Base-by-base conservation (phyloP, 2,797 vertebrate species). In the Lophius americanus region DNA sequence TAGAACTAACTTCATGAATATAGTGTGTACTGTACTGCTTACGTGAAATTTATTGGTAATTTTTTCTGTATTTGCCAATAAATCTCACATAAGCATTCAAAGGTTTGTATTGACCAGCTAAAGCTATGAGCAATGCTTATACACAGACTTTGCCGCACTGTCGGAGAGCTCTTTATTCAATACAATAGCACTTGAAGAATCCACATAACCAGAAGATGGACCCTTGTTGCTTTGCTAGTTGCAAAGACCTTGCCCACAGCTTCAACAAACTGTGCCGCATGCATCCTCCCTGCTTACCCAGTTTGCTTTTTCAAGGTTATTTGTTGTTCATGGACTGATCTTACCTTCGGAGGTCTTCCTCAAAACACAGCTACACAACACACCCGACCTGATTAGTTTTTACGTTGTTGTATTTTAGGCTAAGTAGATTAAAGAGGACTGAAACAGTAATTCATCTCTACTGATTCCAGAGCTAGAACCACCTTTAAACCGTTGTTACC, bases 401-500 rank as follows among this genome's bases (percentile, higher is more conserved):
- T 9, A 56, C 13, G 43, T 43, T 2, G 49, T 66, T 57, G 41
- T 23, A 6, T 75, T 80, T 75, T 51, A 53, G 51, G 53, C 58
- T 76, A 78, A 58, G 48, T 41, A 57, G 35, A 75, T 70, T 79
- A 48, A 78, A 70, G 63, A 61, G 46, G 4, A 69, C 44, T 61
- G 58, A 78, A 76, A 57, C 14, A 33, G 43, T 53, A 51, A 62
- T 10, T 3, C 63, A 43, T 42, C 64, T 76, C 39, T 70, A 49
- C 42, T 67, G 38, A 36, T 53, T 50, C 47, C 44, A 51, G 67
- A 51, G 68, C 42, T 14, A 51, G 39, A 73, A 69, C 64, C 71
- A 69, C 54, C 54, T 78, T 72, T 58, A 59, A 83, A 85, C 52
- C 66, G 57, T 37, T 12, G 46, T 60, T 52, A 79, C 75, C 75